Conservation (phyloP, 1,140 invertebrate genomes). For the Coboldia fuscipes region DNA sequence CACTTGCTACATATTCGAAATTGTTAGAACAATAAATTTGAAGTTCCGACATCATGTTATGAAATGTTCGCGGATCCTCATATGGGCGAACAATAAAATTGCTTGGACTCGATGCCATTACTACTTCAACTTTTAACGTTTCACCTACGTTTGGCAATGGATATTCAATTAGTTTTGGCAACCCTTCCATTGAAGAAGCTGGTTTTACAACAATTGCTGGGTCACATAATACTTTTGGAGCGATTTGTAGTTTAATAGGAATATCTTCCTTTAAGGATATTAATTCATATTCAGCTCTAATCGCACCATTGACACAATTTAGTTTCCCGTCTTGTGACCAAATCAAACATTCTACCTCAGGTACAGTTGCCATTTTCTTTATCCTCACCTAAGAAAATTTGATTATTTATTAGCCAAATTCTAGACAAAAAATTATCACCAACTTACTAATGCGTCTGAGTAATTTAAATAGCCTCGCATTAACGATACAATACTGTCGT, state of each 20-base stretch:
- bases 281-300: slow-evolving; percentile 15
- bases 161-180: not conserved
- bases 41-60: slow-evolving; percentile 14
- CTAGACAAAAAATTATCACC: slow-evolving; percentile 4
- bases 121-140: not conserved
- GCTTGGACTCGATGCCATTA: not conserved
- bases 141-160: not conserved
- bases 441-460: slow-evolving; percentile 11
- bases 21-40: slow-evolving; percentile 13
- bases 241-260: not conserved
- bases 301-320: slow-evolving; percentile 13
- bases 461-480: slow-evolving; percentile 13
- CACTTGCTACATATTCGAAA: slow-evolving; percentile 7
- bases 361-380: not conserved
- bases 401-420: not conserved
- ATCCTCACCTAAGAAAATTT: not conserved
- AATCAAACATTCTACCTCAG: not conserved
- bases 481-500: slow-evolving; percentile 9
- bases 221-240: not conserved
- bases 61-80: slow-evolving; percentile 5
- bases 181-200: not conserved
- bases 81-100: not conserved
- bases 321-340: slow-evolving; percentile 8
- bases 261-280: slow-evolving; percentile 8
- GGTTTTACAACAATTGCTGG: not conserved